Base-by-base conservation (phyloP, 2,113 vertebrate species). In the Ceyx cyanopectus region DNA sequence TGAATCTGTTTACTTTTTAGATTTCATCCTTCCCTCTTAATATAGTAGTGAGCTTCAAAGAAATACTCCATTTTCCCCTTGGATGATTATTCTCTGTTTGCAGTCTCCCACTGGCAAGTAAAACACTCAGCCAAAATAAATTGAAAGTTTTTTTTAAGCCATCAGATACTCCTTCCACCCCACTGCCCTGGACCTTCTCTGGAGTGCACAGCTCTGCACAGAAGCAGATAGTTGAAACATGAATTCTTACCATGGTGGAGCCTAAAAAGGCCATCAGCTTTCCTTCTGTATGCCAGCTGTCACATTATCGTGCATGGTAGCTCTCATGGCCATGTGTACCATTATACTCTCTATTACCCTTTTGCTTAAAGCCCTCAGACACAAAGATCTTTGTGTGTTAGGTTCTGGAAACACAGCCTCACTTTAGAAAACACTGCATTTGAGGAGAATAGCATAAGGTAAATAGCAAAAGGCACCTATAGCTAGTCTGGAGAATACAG, bases 11-110 rank as follows among this genome's bases (percentile, higher is more conserved):
- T 93, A 88, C 58, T n/a, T 89, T 90, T 69, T 27, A 69, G 54
- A 83, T 90, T 94, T 93, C 62, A 85, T 54, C 77, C 87, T 65
- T 46, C 61, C 37, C 24, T 60, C 68, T 94, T 89, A 78, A 83
- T 70, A 75, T 46, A 72, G 37, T 48, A 62, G 65, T 22, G 10
- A 87, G 34, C 40, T 22, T 66, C n/a, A 88, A 34, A 81, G 41
- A 84, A 81, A 88, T 50, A 74, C 40, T 94, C 30, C 8, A 14
- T 91, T 93, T 91, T 87, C 57, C 41, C 51, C 54, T 82, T 82
- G 54, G 46, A 68, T 74, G 54, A 87, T 20, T 56, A 50, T n/a
- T 88, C 12, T 60, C 51, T 69, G 29, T 69, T 88, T 86, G n/a
- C 45, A 82, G 43, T 34, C 32, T 69, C 51, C 32, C 22, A 79